These are phyloP conservation scores for Drosophila asahinai DNA, from an alignment of 1,140 invertebrate genomes.

Conservation along the genomic window DNA sequence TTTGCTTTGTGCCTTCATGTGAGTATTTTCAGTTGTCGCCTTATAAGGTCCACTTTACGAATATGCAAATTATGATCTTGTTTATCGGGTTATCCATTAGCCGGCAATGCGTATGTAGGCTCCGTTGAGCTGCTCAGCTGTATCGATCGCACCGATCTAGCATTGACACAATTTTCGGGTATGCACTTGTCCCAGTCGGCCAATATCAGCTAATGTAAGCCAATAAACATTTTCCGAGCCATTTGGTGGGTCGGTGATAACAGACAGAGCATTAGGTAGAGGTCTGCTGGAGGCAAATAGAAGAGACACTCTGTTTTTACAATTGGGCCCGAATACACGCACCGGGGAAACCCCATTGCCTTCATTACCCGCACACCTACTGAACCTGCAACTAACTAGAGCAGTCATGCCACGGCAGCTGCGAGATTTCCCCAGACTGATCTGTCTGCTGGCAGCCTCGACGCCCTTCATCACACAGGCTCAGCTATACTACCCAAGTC, in stretches of 20 bases:
- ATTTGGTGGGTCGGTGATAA: conserved; percentile 48
- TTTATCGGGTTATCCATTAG: conserved; percentile 27
- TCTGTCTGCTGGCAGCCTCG: conserved; percentile 13
- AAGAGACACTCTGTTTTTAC: conserved; percentile 65
- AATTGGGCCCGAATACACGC: conserved; percentile 66
- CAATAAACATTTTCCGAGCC: conserved; percentile 70
- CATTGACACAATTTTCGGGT: conserved; percentile 67
- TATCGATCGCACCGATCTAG: conserved; percentile 47
- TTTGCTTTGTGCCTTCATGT: conserved; percentile 42
- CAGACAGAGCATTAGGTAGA: conserved; percentile 23
- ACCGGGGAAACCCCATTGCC: conserved; percentile 27
- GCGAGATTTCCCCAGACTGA: conserved; percentile 22
- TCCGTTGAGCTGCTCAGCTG: conserved; percentile 9
- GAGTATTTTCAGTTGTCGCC: conserved; percentile 57
- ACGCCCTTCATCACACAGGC: conserved; percentile 18
- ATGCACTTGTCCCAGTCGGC: not conserved
- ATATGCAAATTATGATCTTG: conserved; percentile 36
- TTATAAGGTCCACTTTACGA: conserved; percentile 41
- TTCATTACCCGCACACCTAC: conserved; percentile 6
- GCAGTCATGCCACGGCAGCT: conserved; percentile 37
- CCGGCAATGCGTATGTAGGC: conserved; percentile 2
- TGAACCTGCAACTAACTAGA: conserved; percentile 32
- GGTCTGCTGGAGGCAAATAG: conserved; percentile 36
- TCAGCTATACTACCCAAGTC: conserved; percentile 16
- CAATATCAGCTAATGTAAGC: conserved; percentile 41